Percentiles rank a stretch among this genome's conserved stretches.
These are phyloP conservation scores for Tinea pellionella DNA, from an alignment of 2,888 invertebrate species.

Conservation along the genomic window DNA sequence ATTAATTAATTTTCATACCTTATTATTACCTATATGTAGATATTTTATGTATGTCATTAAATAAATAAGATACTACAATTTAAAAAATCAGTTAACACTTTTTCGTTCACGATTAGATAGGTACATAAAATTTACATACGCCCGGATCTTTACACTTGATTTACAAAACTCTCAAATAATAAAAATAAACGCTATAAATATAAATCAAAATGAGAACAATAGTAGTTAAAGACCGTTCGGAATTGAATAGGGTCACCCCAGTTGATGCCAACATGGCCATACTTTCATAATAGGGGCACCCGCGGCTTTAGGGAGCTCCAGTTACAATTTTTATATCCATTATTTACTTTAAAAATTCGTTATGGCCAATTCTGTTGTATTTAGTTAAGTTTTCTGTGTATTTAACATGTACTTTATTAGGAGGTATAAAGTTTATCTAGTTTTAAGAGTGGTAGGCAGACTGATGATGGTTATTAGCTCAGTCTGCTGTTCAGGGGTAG, in stretches of 20 bases:
- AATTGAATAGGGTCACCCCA: conserved; percentile 57
- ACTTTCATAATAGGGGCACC: conserved; percentile 23
- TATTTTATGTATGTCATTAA: no score
- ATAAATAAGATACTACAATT: no score
- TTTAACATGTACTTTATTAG: background rate
- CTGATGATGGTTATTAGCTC: no score
- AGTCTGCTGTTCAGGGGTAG: no score
- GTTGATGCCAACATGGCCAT: conserved; percentile 29
- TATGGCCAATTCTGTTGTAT: background rate
- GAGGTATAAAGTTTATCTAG: background rate
- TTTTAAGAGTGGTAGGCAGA: no score
- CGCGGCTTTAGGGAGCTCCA: background rate
- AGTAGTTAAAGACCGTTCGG: conserved; percentile 63
- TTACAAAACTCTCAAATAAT: conserved; percentile 44
- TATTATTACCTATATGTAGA: no score
- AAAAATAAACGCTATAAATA: conserved; percentile 61
- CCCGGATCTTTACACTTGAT: conserved; percentile 45
- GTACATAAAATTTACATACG: background rate
- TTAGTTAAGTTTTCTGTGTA: background rate
- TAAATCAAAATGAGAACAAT: conserved; percentile 67
- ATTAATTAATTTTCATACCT: no score
- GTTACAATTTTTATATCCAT: background rate
- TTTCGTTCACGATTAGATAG: no score
- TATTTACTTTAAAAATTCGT: conserved; percentile 3
- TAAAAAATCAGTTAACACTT: no score